phyloP scores from a whole-genome alignment of 2,797 vertebrate species.

The Gorsachius magnificus region DNA sequence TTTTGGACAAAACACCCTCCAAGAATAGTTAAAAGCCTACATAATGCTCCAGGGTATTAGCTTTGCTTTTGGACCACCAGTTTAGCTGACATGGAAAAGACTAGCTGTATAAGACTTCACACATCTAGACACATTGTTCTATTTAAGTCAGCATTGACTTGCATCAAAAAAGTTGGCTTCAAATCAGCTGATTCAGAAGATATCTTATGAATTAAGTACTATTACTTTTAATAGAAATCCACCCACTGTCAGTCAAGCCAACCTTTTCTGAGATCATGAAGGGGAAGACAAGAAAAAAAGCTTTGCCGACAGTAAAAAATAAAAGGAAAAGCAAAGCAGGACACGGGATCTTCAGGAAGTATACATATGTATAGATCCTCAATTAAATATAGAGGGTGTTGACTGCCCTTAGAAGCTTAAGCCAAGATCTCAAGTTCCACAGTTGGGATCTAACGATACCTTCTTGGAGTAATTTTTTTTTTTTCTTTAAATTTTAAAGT shows the following conservation, averaged over 20 bases:
- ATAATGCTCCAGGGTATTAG: constrained; percentile 58
- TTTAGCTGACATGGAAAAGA: constrained; percentile 45
- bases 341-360: constrained; percentile 8
- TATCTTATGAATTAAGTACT: constrained; percentile 52
- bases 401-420: constrained; percentile 14
- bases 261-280: not conserved
- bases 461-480: not conserved
- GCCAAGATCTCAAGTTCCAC: not conserved
- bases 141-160: constrained; percentile 58
- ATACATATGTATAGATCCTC: not conserved
- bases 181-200: constrained; percentile 58
- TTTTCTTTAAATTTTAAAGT: not conserved
- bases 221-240: constrained; percentile 53
- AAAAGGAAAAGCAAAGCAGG: not conserved
- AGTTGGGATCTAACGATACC: not conserved
- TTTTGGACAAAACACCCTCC: constrained; percentile 21
- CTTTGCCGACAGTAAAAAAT: not conserved
- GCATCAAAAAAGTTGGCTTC: constrained; percentile 58
- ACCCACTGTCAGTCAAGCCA: constrained; percentile 48
- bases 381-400: constrained; percentile 5
- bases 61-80: constrained; percentile 49
- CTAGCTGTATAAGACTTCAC: constrained; percentile 31
- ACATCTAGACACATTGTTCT: constrained; percentile 63
- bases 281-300: not conserved
- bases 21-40: constrained; percentile 51